Conservation (phyloP, 2,797 vertebrate species). For the Mycteria americana region DNA sequence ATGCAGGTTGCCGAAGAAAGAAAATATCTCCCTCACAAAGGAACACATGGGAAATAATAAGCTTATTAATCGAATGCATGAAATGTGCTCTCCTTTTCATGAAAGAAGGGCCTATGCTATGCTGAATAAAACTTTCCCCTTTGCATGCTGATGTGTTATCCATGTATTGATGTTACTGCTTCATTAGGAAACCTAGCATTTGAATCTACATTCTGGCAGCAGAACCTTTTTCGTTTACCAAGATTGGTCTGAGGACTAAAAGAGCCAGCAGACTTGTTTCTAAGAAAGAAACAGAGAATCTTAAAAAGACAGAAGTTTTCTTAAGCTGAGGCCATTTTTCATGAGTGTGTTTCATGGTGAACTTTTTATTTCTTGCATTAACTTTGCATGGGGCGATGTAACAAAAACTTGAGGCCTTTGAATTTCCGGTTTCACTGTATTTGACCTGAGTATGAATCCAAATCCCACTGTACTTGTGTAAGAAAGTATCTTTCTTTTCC, state of each 20-base stretch:
- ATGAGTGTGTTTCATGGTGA: neutral
- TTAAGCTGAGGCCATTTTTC: neutral
- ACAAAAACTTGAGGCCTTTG: neutral
- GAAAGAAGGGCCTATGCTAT: conserved; percentile 60
- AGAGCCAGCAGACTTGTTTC: neutral
- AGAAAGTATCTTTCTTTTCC: neutral
- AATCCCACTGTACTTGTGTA: neutral
- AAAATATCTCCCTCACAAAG: conserved; percentile 56
- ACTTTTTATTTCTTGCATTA: neutral
- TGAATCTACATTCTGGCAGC: conserved; percentile 17
- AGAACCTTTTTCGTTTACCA: neutral
- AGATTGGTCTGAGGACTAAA: neutral
- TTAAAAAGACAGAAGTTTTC: neutral
- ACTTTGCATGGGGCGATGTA: neutral
- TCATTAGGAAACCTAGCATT: conserved; percentile 32
- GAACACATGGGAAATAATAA: conserved; percentile 65
- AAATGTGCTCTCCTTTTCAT: conserved; percentile 52
- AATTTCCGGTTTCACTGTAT: neutral
- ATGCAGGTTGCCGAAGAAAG: conserved; percentile 69
- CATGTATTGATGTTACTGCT: conserved; percentile 29
- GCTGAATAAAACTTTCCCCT: conserved; percentile 58
- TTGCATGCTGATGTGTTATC: conserved; percentile 39
- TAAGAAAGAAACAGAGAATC: neutral
- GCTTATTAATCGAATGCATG: conserved; percentile 58
- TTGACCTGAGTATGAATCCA: neutral